phyloP scores from a whole-genome alignment of 23 tunicate species.

The Botrylloides violaceus region DNA sequence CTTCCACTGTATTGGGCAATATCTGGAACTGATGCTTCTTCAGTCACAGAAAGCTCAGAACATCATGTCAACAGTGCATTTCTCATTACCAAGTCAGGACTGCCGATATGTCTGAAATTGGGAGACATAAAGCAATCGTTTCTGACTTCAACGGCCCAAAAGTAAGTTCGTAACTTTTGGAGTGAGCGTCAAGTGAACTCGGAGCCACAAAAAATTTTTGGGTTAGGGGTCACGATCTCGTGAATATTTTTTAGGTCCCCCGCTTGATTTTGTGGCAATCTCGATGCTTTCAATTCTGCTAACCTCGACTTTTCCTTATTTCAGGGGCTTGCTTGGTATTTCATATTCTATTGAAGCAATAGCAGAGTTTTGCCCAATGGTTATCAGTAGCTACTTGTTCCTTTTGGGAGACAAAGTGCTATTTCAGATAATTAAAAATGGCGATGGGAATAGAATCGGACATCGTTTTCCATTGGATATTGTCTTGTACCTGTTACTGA shows the following conservation, averaged over 20 bases:
- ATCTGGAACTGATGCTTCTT: not conserved
- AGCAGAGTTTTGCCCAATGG: not conserved
- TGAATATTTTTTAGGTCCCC: not conserved
- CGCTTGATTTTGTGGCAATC: not conserved
- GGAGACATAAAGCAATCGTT: not conserved
- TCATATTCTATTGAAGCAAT: constrained; percentile 1
- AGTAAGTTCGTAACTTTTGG: not conserved
- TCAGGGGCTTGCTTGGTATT: not conserved
- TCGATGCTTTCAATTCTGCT: not conserved
- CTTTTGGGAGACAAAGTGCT: not conserved
- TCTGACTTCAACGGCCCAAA: not conserved
- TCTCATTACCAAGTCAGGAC: not conserved
- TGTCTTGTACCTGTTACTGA: constrained; percentile 9
- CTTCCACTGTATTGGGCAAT: constrained; percentile 17
- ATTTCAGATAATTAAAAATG: not conserved
- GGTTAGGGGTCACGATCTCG: too few species aligned
- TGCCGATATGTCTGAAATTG: not conserved
- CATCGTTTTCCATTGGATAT: constrained; percentile 1
- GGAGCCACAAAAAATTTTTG: too few species aligned
- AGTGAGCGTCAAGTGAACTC: too few species aligned
- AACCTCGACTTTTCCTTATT: not conserved
- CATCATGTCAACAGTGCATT: too few species aligned
- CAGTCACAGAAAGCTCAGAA: too few species aligned
- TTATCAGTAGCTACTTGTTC: constrained; percentile 10
- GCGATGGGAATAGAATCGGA: constrained; percentile 8